Base-by-base conservation (phyloP, 2,113 vertebrate genomes). In the Crotalus horridus region DNA sequence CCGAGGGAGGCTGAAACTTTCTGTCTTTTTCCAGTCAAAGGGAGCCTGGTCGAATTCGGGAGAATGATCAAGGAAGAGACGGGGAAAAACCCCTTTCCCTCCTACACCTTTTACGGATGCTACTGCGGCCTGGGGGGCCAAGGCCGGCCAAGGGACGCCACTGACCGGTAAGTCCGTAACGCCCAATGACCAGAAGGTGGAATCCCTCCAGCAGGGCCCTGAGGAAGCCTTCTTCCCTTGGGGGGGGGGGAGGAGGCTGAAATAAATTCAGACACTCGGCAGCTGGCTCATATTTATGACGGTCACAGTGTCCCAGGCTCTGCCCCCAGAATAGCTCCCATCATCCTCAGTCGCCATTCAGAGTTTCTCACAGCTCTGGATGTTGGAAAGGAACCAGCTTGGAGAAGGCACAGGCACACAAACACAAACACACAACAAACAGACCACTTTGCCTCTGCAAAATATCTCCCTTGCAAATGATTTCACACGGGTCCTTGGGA, bases 271-370 rank as follows among this genome's bases (percentile, higher is more conserved):
- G 59, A 61, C 59, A 11, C 9, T 61, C 0, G 1, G 59, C 26
- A 64, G 12, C 10, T 64, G 59, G 11, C 24, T 3, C 58, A 9
- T 59, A 26, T 61, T 61, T 11, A 61, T 29, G 59, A 64, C 8
- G 48, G 48, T 51, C 8, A 51, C 48, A 10, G 0, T 24, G 24
- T 4, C 24, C 24, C 0, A 3, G 3, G 3, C 11, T 12, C 29
- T 69, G 61, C 11, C 48, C 8, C 59, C 59, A 58, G 2, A 21
- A 2, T 58, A 58, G 3, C 24, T 26, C 29, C 29, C 61, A 13
- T 69, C 11, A 4, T 69, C 61, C 64, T 26, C 48, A 64, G 4
- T 13, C 26, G 0, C 11, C 48, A 12, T 5, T 4, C 26, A 64
- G 61, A 26, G 26, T 11, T 9, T 12, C 5, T 64, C 3, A 0